These are phyloP conservation scores for Macrobrachium rosenbergii DNA, from an alignment of 1,140 invertebrate genomes.

Conservation along the genomic window DNA sequence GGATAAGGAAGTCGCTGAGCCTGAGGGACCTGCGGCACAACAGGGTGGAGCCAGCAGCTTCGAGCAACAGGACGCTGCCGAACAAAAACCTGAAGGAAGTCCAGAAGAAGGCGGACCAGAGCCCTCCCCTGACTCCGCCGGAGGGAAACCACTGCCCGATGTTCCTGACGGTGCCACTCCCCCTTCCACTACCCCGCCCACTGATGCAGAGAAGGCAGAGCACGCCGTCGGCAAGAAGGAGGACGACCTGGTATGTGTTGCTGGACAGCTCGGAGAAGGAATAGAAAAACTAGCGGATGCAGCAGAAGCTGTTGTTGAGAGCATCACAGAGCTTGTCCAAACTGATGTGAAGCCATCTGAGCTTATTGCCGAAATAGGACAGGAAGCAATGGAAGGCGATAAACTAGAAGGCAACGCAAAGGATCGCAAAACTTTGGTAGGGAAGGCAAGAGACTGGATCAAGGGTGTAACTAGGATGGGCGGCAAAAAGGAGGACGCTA, in stretches of 20 bases:
- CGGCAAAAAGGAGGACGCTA: not conserved
- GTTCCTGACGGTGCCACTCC: constrained; percentile 26
- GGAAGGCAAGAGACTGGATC: constrained; percentile 48
- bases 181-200: not conserved
- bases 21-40: constrained; percentile 34
- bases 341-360: not conserved
- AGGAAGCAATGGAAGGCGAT: constrained; percentile 40
- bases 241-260: constrained; percentile 24
- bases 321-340: not conserved
- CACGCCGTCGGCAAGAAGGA: not conserved
- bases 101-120: not conserved
- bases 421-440: constrained; percentile 40
- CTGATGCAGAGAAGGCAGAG: constrained; percentile 11
- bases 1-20: constrained; percentile 25
- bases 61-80: constrained; percentile 26
- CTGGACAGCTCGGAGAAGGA: constrained; percentile 21
- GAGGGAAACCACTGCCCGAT: constrained; percentile 9
- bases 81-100: constrained; percentile 9
- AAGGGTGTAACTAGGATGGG: constrained; percentile 45
- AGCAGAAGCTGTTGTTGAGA: not conserved
- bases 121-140: constrained; percentile 26
- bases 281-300: not conserved
- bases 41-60: constrained; percentile 3
- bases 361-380: constrained; percentile 28
- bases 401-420: not conserved